Base-by-base conservation (phyloP, 1,140 invertebrate genomes). In the Artemia franciscana region DNA sequence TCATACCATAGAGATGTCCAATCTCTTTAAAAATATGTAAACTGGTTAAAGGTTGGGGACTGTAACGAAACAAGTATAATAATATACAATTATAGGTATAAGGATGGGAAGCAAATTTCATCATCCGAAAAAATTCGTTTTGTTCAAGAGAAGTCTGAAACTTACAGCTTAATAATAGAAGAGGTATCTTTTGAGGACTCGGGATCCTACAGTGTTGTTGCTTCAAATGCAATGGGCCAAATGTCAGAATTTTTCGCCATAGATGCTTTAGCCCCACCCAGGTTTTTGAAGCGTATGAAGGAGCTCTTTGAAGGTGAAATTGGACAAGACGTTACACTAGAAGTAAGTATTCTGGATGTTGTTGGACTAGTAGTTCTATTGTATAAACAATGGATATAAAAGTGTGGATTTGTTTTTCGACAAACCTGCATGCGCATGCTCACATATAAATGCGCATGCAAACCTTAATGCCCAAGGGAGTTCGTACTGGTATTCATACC, bases 121-220 rank as follows among this genome's bases (percentile, higher is more conserved):
- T 74, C 77, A 39, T 81, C 81, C 3, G 81, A 84, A 51, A 75
- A 84, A 62, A 78, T 88, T 12, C 79, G 81, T 62, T 80, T 89
- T 18, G 73, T 77, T 0, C 81, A 84, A 67, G 82, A 86, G 65
- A 77, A 73, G 0, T 77, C 79, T 5, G 79, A 82, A 68, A 79
- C 76, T 7, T 84, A 85, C 67, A 80, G 80, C 24, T 75, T 98
- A 23, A 79, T 84, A 15, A 86, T 98, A 57, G 82, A 84, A 62
- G 82, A 88, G 62, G 82, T 87, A 0, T 79, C 79, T 59, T 75
- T 91, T 0, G 85, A 86, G 25, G 93, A 98, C 72, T 78, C 86
- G 26, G 94, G 91, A 5, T 86, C 85, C n/a, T 98, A 95, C 70
- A 90, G 90, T 0, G 83, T 94, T 12, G 81, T 91, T 1, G 88